Evolutionary conservation across 2,888 invertebrate species (phyloP).

Genomic region (Pocota personata): DNA sequence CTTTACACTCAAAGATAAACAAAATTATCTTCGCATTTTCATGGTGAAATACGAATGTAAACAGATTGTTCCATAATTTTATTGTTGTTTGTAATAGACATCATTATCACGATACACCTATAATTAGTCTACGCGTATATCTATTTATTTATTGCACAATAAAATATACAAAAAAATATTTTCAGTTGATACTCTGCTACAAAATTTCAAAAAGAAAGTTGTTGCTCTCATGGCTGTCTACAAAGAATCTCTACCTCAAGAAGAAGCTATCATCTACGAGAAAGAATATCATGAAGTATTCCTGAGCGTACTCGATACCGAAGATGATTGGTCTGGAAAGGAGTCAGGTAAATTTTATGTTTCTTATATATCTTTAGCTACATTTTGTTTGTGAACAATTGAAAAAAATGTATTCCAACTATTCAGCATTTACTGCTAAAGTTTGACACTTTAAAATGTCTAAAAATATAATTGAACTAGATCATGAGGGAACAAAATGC

Average conservation of each 20-base stretch:
- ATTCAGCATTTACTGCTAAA: too few species aligned
- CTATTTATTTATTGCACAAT: background rate
- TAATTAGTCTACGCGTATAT: background rate
- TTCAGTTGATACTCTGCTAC: slow-evolving; percentile 78
- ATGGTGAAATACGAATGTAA: slow-evolving; percentile 30
- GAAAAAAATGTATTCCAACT: too few species aligned
- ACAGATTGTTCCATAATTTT: slow-evolving; percentile 1
- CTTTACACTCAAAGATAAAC: slow-evolving; percentile 1
- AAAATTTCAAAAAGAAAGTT: slow-evolving; percentile 77
- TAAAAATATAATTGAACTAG: too few species aligned
- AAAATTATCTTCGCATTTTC: slow-evolving; percentile 11
- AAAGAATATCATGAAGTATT: slow-evolving; percentile 78
- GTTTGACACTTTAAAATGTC: too few species aligned
- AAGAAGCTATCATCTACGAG: slow-evolving; percentile 45
- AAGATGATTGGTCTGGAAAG: slow-evolving; percentile 67
- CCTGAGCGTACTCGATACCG: slow-evolving; percentile 73
- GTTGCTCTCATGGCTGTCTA: slow-evolving; percentile 77
- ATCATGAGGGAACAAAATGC: too few species aligned
- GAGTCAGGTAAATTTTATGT: slow-evolving; percentile 37
- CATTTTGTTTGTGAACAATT: background rate
- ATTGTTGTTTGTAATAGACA: background rate
- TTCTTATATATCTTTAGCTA: background rate
- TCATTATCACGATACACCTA: background rate
- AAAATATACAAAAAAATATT: background rate
- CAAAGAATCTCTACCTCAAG: slow-evolving; percentile 61